Evolutionary conservation across 1,140 invertebrate species (phyloP), one percentile per base, ranked within the genome.

Genomic region (Drosophila repletoides): DNA sequence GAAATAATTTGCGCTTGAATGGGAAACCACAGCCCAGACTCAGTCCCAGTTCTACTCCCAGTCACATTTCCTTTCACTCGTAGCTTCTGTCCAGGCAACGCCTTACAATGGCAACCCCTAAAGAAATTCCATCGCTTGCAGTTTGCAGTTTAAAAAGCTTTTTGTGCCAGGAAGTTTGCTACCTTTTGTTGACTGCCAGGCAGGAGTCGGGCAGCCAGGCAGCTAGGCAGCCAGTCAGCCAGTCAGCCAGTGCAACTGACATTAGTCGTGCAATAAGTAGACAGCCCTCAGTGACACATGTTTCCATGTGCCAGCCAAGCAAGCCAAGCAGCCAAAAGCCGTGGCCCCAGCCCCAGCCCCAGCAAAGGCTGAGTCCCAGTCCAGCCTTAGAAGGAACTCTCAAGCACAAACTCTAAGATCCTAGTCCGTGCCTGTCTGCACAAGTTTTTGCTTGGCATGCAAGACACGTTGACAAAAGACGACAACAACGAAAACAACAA

Each of bases 261-360:
- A 84, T 84, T 84, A 86, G 79, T 84, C 79, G 80, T 84, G 79
- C 80, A 84, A 84, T 84, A 84, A 84, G 79, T 72, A 86, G 79
- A 86, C 80, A 84, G 80, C 66, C 67, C 66, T 72, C 75, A 68
- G 79, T 84, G 79, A 79, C 79, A 84, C 79, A 84, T 84, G 79
- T 79, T 86, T 86, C 74, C 79, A 70, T 72, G 70, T 67, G 61
- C 55, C 64, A 56, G 56, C 55, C 53, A 52, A 46, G 24, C n/a
- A 7, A 41, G 36, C 22, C 22, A 64, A 7, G 49, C 38, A 31
- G 41, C 33, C 31, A 15, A 65, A 63, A 46, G 66, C 53, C 48
- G 38, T 64, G 60, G 60, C 52, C 59, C 76, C 26, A 70, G 55
- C 55, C 53, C 12, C 19, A 14, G 40, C 21, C 5, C 31, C 2